Conservation (phyloP, 2,888 invertebrate genomes). For the Drosophila dives region DNA sequence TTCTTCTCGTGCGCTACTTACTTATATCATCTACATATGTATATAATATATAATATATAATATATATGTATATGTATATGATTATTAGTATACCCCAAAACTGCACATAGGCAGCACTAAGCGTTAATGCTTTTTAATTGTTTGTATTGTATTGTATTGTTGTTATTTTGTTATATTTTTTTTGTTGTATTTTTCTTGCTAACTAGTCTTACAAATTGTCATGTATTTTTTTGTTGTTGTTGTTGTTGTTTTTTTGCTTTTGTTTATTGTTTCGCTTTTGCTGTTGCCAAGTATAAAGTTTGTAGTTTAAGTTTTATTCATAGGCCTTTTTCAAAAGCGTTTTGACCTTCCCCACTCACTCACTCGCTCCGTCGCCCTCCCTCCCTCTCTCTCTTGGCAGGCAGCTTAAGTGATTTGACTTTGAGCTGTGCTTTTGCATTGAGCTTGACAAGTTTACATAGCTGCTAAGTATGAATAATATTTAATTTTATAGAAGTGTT, state of each 20-base stretch:
- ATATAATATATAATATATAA: slow-evolving; percentile 12
- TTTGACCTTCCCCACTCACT: slow-evolving; percentile 54
- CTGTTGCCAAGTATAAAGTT: slow-evolving; percentile 64
- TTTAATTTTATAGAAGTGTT: slow-evolving; percentile 16
- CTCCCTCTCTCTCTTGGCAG: slow-evolving; percentile 23
- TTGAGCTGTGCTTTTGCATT: slow-evolving; percentile 52
- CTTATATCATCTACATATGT: slow-evolving; percentile 26
- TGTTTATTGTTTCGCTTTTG: slow-evolving; percentile 22
- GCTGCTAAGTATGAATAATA: slow-evolving; percentile 17
- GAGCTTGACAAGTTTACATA: slow-evolving; percentile 27
- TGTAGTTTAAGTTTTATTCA: slow-evolving; percentile 66
- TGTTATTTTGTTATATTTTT: slow-evolving; percentile 9
- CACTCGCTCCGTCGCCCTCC: background rate
- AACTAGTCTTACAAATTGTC: slow-evolving; percentile 71
- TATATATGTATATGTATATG: slow-evolving; percentile 21
- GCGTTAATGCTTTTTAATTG: slow-evolving; percentile 78
- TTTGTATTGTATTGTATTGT: slow-evolving; percentile 28
- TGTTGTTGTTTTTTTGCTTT: slow-evolving; percentile 4
- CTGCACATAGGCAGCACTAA: slow-evolving; percentile 77
- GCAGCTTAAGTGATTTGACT: slow-evolving; percentile 68
- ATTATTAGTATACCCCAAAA: slow-evolving; percentile 53
- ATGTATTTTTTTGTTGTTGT: slow-evolving; percentile 25
- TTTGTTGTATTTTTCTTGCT: slow-evolving; percentile 45
- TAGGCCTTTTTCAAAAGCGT: slow-evolving; percentile 68
- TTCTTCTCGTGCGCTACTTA: slow-evolving; percentile 32